Conservation (phyloP, 2,797 vertebrate species). For the Galago senegalensis region DNA sequence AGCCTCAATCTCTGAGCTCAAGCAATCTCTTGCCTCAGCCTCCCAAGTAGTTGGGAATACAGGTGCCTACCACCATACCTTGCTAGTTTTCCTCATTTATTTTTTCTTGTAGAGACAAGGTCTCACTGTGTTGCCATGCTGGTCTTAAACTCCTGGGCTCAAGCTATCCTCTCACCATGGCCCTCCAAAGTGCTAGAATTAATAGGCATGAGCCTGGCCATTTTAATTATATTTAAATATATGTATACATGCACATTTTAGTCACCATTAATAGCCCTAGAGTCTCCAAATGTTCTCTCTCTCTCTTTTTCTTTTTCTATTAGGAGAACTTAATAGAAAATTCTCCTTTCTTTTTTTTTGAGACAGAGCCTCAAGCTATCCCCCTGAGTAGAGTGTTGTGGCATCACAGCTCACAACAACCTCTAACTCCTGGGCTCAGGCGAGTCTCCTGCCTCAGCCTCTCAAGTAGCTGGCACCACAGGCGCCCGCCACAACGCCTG, state of each 20-base stretch:
- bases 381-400: too few relatives aligned
- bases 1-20: background rate
- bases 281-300: background rate
- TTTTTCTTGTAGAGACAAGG: background rate
- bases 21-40: background rate
- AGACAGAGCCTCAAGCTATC: too few relatives aligned
- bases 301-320: background rate
- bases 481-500: too few relatives aligned
- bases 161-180: background rate
- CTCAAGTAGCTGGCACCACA: too few relatives aligned
- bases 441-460: too few relatives aligned
- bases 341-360: too few relatives aligned
- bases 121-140: background rate
- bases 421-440: too few relatives aligned
- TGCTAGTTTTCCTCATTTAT: background rate
- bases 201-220: background rate
- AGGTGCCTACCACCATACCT: background rate
- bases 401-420: too few relatives aligned
- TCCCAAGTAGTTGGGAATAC: background rate
- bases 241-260: background rate
- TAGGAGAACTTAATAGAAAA: background rate
- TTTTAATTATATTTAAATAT: slow-evolving; percentile 37
- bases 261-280: background rate
- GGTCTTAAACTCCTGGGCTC: background rate
- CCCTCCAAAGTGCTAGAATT: background rate